These are phyloP conservation scores for Cryptomyrus ogoouensis DNA, from an alignment of 2,113 vertebrate genomes.

Conservation along the genomic window DNA sequence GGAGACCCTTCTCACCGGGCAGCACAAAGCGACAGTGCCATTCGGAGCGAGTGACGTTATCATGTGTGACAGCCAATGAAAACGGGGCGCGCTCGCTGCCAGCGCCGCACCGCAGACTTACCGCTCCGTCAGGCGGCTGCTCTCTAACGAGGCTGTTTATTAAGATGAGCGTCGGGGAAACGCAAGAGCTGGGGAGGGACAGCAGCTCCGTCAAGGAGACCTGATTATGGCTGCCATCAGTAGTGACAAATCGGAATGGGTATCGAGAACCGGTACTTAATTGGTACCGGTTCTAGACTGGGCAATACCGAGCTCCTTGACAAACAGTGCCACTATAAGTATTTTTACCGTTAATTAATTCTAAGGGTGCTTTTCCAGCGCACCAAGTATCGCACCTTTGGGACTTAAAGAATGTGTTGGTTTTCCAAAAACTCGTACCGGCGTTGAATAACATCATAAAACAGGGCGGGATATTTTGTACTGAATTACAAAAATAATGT, in stretches of 20 bases:
- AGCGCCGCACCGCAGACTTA: background rate
- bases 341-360: no score
- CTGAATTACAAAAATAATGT: no score
- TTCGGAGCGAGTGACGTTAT: constrained; percentile 57
- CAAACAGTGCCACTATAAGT: no score
- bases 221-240: background rate
- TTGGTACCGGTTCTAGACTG: no score
- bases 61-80: constrained; percentile 50
- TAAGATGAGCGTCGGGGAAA: background rate
- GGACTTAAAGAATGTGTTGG: no score
- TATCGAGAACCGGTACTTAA: no score
- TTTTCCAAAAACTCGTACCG: no score
- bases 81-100: constrained; percentile 36
- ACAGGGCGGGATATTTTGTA: no score
- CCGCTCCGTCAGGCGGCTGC: constrained; percentile 32
- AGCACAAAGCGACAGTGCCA: constrained; percentile 43
- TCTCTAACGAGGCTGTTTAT: background rate
- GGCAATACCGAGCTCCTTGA: no score
- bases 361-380: no score
- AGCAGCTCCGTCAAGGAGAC: background rate
- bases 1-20: constrained; percentile 55
- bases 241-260: background rate
- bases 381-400: no score
- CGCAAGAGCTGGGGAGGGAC: background rate
- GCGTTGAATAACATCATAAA: no score